These are phyloP conservation scores for Lucifuga dentata DNA, from an alignment of 2,113 vertebrate species.

Conservation along the genomic window DNA sequence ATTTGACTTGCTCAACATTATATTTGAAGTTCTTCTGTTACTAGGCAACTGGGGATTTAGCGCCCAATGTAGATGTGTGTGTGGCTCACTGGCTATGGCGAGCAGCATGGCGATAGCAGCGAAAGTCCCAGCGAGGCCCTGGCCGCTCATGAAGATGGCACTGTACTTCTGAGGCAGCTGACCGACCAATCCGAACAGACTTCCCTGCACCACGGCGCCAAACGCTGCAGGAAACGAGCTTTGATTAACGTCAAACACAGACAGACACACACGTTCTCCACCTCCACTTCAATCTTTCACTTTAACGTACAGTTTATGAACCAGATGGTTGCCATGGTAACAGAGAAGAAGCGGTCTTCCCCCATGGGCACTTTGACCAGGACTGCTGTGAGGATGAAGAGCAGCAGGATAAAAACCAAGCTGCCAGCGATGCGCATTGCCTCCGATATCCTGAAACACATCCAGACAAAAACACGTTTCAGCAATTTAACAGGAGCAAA, in stretches of 20 bases:
- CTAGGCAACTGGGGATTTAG: constrained; percentile 46
- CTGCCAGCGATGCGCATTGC: constrained; percentile 85
- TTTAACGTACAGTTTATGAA: constrained; percentile 90
- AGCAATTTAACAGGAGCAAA: neutral
- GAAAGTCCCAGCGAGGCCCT: constrained; percentile 89
- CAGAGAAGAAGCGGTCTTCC: constrained; percentile 82
- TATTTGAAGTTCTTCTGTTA: constrained; percentile 37
- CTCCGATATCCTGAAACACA: constrained; percentile 83
- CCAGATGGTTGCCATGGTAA: constrained; percentile 91
- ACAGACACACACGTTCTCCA: neutral
- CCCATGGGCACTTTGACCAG: constrained; percentile 86
- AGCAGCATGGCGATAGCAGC: constrained; percentile 89
- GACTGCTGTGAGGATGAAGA: constrained; percentile 86
- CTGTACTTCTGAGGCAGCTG: constrained; percentile 88
- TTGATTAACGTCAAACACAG: neutral
- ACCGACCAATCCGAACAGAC: constrained; percentile 88
- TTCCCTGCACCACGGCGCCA: constrained; percentile 88
- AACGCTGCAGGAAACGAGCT: constrained; percentile 78
- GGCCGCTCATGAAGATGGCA: constrained; percentile 89
- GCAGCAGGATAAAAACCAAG: constrained; percentile 83
- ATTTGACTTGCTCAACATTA: constrained; percentile 9
- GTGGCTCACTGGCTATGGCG: constrained; percentile 87
- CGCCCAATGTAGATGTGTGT: neutral
- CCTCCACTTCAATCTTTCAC: neutral
- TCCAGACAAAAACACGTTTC: neutral